These are phyloP conservation scores for Geothlypis trichas DNA, from an alignment of 2,113 vertebrate species.

Conservation along the genomic window DNA sequence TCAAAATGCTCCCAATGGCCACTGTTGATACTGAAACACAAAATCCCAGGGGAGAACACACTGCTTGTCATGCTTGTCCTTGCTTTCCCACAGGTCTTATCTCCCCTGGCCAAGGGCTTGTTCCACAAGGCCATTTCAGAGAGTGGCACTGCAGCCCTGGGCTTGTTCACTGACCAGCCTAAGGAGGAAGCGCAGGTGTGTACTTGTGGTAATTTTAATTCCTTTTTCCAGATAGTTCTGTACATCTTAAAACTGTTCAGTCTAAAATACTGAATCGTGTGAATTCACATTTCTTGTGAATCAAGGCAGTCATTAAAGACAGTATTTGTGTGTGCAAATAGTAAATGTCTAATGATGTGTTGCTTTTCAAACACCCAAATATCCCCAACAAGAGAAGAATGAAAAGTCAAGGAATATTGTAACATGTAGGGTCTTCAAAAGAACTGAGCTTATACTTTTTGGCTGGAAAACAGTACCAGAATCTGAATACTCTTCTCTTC, in stretches of 20 bases:
- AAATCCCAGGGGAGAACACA: background rate
- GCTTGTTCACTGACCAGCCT: background rate
- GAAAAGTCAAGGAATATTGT: background rate
- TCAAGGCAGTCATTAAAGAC: background rate
- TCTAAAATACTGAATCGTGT: background rate
- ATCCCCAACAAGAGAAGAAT: background rate
- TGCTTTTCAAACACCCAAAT: background rate
- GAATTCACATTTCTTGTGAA: background rate
- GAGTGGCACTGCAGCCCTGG: slow-evolving; percentile 58
- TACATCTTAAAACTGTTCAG: background rate
- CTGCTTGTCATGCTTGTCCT: background rate
- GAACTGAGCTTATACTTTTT: background rate
- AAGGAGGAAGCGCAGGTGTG: background rate
- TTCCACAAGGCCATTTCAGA: slow-evolving; percentile 85
- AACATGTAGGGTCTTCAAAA: background rate
- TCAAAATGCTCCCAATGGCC: background rate
- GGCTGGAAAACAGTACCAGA: background rate
- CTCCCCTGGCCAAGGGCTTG: slow-evolving; percentile 78
- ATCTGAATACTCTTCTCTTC: background rate
- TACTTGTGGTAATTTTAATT: background rate
- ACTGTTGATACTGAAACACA: background rate
- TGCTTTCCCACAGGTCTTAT: slow-evolving; percentile 74
- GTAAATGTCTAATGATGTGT: background rate
- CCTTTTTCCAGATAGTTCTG: background rate
- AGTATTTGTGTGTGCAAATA: background rate